Conservation (phyloP, 2,113 vertebrate genomes). For the Gnathonemus echidnorhynchus region DNA sequence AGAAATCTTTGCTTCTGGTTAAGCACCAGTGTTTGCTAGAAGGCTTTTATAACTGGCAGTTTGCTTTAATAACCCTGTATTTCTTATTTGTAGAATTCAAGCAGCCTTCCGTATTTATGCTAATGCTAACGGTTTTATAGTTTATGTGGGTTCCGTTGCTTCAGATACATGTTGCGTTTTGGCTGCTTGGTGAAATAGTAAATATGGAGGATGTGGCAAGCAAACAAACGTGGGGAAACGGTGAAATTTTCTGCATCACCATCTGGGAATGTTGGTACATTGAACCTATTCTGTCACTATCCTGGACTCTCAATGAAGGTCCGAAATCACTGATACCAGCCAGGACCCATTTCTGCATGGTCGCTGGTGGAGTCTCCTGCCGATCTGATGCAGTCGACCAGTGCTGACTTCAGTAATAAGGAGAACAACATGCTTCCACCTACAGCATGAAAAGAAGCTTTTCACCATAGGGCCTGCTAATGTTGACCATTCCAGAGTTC, state of each 20-base stretch:
- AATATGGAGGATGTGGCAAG: slow-evolving; percentile 46
- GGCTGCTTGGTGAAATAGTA: slow-evolving; percentile 41
- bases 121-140: slow-evolving; percentile 30
- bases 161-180: slow-evolving; percentile 32
- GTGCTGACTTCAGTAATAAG: slow-evolving; percentile 51
- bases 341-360: slow-evolving; percentile 42
- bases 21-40: slow-evolving; percentile 30
- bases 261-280: neutral
- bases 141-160: slow-evolving; percentile 51
- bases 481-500: slow-evolving; percentile 11
- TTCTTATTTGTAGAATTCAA: slow-evolving; percentile 22
- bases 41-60: slow-evolving; percentile 24
- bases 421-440: slow-evolving; percentile 32
- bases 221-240: neutral
- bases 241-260: neutral
- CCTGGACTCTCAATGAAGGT: slow-evolving; percentile 48
- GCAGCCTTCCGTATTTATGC: slow-evolving; percentile 38
- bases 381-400: slow-evolving; percentile 46
- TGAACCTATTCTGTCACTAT: slow-evolving; percentile 29
- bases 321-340: slow-evolving; percentile 52
- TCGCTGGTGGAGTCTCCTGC: slow-evolving; percentile 43
- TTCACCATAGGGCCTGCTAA: slow-evolving; percentile 1
- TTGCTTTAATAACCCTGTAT: slow-evolving; percentile 43
- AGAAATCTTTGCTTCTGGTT: slow-evolving; percentile 31
- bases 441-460: neutral